Percentiles rank a stretch among this genome's conserved stretches.
These are phyloP conservation scores for Spheniscus mendiculus DNA, from an alignment of 2,113 vertebrate species.

Conservation along the genomic window DNA sequence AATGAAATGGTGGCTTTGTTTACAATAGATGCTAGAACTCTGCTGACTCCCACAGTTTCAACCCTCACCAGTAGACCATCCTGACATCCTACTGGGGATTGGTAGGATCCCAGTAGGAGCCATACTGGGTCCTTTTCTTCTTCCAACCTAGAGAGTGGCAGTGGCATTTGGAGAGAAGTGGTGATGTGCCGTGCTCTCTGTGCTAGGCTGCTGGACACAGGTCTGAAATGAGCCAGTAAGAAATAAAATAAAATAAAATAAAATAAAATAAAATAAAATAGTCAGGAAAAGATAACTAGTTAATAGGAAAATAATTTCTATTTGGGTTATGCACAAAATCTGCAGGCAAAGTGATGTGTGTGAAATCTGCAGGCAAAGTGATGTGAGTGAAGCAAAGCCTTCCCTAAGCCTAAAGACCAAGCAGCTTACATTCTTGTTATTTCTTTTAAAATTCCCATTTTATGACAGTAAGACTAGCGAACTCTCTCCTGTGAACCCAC, in stretches of 20 bases:
- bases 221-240: neutral
- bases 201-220: neutral
- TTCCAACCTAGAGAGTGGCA: neutral
- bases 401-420: neutral
- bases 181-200: neutral
- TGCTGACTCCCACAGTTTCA: neutral
- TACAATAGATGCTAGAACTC: neutral
- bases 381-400: neutral
- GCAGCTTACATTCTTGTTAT: neutral
- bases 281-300: neutral
- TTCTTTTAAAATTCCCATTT: neutral
- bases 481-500: neutral
- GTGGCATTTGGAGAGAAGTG: neutral
- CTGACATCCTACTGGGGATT: neutral
- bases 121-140: neutral
- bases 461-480: neutral
- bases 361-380: too few relatives aligned
- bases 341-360: too few relatives aligned
- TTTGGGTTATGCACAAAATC: neutral
- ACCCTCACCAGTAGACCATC: neutral
- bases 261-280: neutral
- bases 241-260: neutral
- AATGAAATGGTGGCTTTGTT: neutral
- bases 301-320: neutral
- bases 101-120: neutral